A percentile compares a stretch with the other conserved stretches of the same genome.
Conservation (phyloP, 2,113 vertebrate genomes). For the Anser brachyrhynchus region DNA sequence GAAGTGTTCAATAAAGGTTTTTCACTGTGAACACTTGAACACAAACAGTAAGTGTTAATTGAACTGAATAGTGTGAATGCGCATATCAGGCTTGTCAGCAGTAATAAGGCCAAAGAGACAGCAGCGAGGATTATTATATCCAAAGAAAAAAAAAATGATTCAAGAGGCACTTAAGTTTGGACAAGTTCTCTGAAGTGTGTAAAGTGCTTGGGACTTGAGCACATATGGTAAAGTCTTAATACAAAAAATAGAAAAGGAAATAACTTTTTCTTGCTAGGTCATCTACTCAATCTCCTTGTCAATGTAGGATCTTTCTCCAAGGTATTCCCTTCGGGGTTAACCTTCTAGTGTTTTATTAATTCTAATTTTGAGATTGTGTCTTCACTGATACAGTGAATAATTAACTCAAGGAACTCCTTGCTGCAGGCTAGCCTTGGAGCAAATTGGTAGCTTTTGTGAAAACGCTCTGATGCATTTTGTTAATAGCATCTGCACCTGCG, state of each 20-base stretch:
- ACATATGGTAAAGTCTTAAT: background rate
- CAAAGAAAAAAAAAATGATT: background rate
- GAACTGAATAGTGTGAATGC: conserved; percentile 14
- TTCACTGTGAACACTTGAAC: background rate
- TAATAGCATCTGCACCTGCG: conserved; percentile 42
- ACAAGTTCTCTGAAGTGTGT: background rate
- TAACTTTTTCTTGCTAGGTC: background rate
- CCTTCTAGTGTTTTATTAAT: conserved; percentile 3
- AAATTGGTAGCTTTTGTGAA: background rate
- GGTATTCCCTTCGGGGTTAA: conserved; percentile 19
- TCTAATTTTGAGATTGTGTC: conserved; percentile 2
- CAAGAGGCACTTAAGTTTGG: background rate
- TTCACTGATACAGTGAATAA: background rate
- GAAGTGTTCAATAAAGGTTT: background rate
- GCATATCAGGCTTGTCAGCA: background rate
- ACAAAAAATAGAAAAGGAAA: conserved; percentile 4
- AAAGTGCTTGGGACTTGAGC: background rate
- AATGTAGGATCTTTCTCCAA: background rate
- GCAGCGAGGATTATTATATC: background rate
- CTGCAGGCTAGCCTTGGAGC: conserved; percentile 40
- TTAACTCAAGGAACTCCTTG: conserved; percentile 29
- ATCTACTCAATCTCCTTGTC: background rate
- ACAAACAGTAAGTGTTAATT: conserved; percentile 14
- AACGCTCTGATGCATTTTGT: conserved; percentile 17
- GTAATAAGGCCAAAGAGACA: background rate